A percentile compares a stretch with the other conserved stretches of the same genome.
Evolutionary conservation across 2,797 vertebrate species (phyloP).

Genomic region (Pseudocheirus occidentalis): DNA sequence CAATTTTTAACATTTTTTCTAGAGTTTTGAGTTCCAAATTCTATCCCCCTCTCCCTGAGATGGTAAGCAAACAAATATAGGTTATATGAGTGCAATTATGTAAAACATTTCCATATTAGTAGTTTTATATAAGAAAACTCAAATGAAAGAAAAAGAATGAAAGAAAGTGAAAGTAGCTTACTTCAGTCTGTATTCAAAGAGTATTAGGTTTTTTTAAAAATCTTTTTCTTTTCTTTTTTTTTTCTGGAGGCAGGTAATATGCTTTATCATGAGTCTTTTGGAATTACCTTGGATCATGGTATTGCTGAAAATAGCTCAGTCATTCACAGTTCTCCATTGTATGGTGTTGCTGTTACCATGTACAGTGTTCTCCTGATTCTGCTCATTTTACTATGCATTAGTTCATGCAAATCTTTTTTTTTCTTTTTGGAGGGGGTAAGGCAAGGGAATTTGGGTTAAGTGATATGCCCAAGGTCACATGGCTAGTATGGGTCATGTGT

Average conservation of each 20-base stretch:
- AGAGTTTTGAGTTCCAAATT: not conserved
- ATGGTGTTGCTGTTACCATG: not conserved
- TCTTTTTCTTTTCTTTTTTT: not conserved
- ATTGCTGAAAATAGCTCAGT: not conserved
- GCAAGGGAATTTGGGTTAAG: no score
- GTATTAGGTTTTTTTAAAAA: not conserved
- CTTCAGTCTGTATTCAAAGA: not conserved
- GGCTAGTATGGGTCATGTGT: no score
- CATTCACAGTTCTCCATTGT: not conserved
- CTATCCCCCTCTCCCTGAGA: not conserved
- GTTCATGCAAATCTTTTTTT: not conserved
- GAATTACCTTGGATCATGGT: not conserved
- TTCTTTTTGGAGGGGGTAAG: no score
- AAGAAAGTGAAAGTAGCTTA: not conserved
- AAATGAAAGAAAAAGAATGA: not conserved
- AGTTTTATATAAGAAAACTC: no score
- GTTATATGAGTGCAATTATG: no score
- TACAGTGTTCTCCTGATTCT: not conserved
- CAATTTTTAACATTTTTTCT: not conserved
- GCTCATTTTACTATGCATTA: not conserved
- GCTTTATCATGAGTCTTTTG: not conserved
- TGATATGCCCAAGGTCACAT: no score
- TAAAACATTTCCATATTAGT: no score
- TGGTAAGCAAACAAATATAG: not conserved
- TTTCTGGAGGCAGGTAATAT: not conserved